Percentiles rank a stretch among this genome's conserved stretches.
phyloP scores from a whole-genome alignment of 2,888 invertebrate genomes.

The Amiota minor region DNA sequence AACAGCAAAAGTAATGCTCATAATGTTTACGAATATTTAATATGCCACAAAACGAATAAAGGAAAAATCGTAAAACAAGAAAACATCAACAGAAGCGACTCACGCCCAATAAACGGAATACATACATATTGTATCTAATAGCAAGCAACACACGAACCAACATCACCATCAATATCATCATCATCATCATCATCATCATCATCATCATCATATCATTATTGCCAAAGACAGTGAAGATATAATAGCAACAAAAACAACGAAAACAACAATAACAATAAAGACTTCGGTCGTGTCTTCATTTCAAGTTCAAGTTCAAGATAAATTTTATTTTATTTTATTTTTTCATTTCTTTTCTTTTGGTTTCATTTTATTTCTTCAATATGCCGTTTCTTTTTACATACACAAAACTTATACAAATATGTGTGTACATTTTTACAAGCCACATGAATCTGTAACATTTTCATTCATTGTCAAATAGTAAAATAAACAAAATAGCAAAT shows the following conservation, averaged over 20 bases:
- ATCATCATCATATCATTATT: conserved; percentile 16
- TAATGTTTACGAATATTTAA: conserved; percentile 43
- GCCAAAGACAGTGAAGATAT: background rate
- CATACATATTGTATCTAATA: background rate
- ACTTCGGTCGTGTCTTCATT: conserved; percentile 53
- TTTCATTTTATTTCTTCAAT: conserved; percentile 50
- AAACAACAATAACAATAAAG: background rate
- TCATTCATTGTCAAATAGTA: conserved; percentile 14
- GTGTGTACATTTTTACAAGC: background rate
- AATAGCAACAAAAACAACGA: background rate
- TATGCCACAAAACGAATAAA: conserved; percentile 28
- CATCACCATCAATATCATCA: background rate
- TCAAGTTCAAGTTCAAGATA: conserved; percentile 72
- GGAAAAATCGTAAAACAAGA: background rate
- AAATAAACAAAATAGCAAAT: background rate
- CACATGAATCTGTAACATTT: conserved; percentile 8
- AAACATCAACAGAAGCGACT: background rate
- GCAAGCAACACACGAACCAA: background rate
- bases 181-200: conserved; percentile 18
- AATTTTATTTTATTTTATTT: conserved; percentile 64
- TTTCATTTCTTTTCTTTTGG: conserved; percentile 52
- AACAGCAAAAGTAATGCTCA: conserved; percentile 24
- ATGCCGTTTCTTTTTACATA: conserved; percentile 54
- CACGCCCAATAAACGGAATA: conserved; percentile 5
- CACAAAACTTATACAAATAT: conserved; percentile 6